phyloP scores from a whole-genome alignment of 2,888 invertebrate genomes.

The Glyphotaelius pellucidus region DNA sequence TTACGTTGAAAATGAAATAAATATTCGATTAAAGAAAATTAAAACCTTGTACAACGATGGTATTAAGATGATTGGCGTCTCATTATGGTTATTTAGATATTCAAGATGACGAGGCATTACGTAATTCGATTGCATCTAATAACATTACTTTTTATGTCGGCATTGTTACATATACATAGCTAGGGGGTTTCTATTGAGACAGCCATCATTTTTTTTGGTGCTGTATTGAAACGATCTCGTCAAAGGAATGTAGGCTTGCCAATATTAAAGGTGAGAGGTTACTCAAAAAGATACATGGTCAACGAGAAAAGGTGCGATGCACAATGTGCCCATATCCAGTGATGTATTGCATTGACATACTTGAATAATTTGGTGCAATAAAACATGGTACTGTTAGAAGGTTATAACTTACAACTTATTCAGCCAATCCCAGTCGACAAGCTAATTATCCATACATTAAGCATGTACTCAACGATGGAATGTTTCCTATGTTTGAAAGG shows the following conservation, averaged over 20 bases:
- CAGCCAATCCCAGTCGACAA: not conserved
- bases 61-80: not conserved
- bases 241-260: not conserved
- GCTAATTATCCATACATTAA: not conserved
- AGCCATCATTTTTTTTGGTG: not conserved
- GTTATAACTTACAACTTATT: not conserved
- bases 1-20: not conserved
- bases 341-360: not conserved
- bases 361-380: not conserved
- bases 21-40: too few species aligned
- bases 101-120: not conserved
- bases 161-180: not conserved
- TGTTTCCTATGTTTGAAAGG: not conserved
- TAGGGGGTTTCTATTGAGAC: not conserved
- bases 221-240: not conserved
- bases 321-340: not conserved
- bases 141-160: not conserved
- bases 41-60: not conserved
- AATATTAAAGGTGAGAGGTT: conserved; percentile 9
- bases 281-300: not conserved
- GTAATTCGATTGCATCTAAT: not conserved
- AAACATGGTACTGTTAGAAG: not conserved
- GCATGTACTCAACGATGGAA: not conserved
- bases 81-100: not conserved
- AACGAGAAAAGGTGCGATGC: not conserved